Percentiles rank a stretch among this genome's conserved stretches.
Evolutionary conservation across 2,888 invertebrate genomes (phyloP).

Genomic region (Ferdinandea cuprea): DNA sequence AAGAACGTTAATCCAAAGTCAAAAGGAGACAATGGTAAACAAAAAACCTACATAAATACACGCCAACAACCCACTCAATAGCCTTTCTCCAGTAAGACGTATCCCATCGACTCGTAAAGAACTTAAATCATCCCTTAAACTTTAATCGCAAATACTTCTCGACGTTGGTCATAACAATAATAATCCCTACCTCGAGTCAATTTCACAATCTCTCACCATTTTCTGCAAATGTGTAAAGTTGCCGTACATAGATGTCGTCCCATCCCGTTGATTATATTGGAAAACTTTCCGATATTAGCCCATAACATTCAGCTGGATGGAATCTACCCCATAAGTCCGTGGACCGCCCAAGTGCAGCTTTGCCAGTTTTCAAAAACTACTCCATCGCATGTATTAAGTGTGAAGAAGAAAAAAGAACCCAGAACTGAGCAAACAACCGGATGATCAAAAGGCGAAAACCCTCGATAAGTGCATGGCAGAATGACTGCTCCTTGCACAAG

Average conservation of each 20-base stretch:
- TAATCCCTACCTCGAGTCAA: slow-evolving; percentile 59
- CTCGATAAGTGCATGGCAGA: slow-evolving; percentile 45
- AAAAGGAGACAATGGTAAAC: too few species aligned
- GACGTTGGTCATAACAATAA: slow-evolving; percentile 49
- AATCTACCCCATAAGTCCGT: not conserved
- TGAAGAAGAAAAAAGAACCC: slow-evolving; percentile 23
- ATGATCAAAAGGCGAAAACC: slow-evolving; percentile 49
- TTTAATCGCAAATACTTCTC: slow-evolving; percentile 37
- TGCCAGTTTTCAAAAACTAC: slow-evolving; percentile 50
- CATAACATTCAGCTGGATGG: slow-evolving; percentile 68
- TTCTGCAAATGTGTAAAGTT: slow-evolving; percentile 69
- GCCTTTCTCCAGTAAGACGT: not conserved
- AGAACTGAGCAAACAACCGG: slow-evolving; percentile 49
- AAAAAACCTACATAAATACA: too few species aligned
- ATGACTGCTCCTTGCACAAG: not conserved
- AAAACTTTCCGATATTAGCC: slow-evolving; percentile 70
- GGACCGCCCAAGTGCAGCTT: slow-evolving; percentile 29
- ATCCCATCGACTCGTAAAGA: slow-evolving; percentile 24
- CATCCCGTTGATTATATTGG: slow-evolving; percentile 68
- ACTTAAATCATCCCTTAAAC: slow-evolving; percentile 50
- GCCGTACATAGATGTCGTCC: slow-evolving; percentile 48
- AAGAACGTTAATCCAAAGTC: too few species aligned
- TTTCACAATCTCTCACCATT: slow-evolving; percentile 67
- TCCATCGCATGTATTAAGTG: slow-evolving; percentile 49
- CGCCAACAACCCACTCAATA: too few species aligned